Evolutionary conservation across 2,113 vertebrate genomes (phyloP).

Genomic region (Dipodomys merriami): DNA sequence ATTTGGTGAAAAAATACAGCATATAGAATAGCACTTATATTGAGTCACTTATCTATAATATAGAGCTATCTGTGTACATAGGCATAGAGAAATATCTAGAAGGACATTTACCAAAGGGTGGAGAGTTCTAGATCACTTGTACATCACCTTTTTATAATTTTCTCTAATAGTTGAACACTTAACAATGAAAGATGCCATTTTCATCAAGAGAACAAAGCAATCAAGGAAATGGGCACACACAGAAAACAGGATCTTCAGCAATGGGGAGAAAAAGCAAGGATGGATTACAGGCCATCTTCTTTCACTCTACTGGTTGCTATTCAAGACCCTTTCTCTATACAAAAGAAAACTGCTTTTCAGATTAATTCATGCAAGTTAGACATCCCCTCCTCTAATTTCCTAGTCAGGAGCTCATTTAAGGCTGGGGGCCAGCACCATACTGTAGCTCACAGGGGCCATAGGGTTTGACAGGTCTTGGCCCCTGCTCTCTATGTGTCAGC

Average conservation of each 20-base stretch:
- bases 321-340: neutral
- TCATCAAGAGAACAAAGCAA: slow-evolving; percentile 66
- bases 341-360: slow-evolving; percentile 41
- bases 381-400: neutral
- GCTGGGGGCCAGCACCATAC: slow-evolving; percentile 18
- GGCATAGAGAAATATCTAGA: slow-evolving; percentile 49
- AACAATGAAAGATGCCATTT: slow-evolving; percentile 36
- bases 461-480: neutral
- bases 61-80: slow-evolving; percentile 20
- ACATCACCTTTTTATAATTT: slow-evolving; percentile 43
- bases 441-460: slow-evolving; percentile 8
- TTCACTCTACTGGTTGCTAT: slow-evolving; percentile 24
- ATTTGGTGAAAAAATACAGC: slow-evolving; percentile 77
- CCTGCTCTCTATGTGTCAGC: slow-evolving; percentile 51
- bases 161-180: slow-evolving; percentile 42
- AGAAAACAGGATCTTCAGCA: slow-evolving; percentile 37
- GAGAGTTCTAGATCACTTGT: slow-evolving; percentile 8
- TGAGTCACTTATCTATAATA: slow-evolving; percentile 60
- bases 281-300: neutral
- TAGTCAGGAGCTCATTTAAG: slow-evolving; percentile 26
- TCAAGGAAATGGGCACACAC: slow-evolving; percentile 30
- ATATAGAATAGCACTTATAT: slow-evolving; percentile 73
- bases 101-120: slow-evolving; percentile 29
- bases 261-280: neutral
- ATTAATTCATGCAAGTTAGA: slow-evolving; percentile 66